A percentile compares a stretch with the other conserved stretches of the same genome.
Evolutionary conservation across 2,113 vertebrate genomes (phyloP).

Genomic region (Psilopsiagon aurifrons): DNA sequence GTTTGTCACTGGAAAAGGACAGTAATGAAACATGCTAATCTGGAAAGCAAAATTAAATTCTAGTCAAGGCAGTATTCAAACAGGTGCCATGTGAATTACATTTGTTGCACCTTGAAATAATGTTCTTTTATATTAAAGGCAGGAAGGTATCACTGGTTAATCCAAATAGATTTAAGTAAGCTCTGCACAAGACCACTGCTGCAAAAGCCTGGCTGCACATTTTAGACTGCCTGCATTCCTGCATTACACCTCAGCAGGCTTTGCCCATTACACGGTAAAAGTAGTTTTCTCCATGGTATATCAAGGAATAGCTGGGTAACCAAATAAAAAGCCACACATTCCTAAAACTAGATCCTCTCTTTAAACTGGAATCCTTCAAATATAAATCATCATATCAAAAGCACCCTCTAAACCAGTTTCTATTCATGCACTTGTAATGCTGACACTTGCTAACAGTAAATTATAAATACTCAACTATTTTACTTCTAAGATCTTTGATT

Average conservation of each 20-base stretch:
- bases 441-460: background rate
- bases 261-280: background rate
- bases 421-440: background rate
- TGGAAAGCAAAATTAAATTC: constrained; percentile 72
- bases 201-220: background rate
- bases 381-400: background rate
- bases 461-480: background rate
- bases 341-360: background rate
- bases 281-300: background rate
- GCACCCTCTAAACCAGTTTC: background rate
- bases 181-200: background rate
- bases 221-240: background rate
- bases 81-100: constrained; percentile 45
- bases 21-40: constrained; percentile 71
- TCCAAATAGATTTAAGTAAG: background rate
- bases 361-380: background rate
- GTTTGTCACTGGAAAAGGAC: constrained; percentile 66
- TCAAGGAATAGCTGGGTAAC: background rate
- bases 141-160: background rate
- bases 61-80: constrained; percentile 51
- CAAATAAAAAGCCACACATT: background rate
- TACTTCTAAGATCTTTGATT: background rate
- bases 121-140: constrained; percentile 25
- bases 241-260: background rate
- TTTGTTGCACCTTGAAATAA: constrained; percentile 58